Conservation (phyloP, 2,888 invertebrate species). For the Apeira syringaria region DNA sequence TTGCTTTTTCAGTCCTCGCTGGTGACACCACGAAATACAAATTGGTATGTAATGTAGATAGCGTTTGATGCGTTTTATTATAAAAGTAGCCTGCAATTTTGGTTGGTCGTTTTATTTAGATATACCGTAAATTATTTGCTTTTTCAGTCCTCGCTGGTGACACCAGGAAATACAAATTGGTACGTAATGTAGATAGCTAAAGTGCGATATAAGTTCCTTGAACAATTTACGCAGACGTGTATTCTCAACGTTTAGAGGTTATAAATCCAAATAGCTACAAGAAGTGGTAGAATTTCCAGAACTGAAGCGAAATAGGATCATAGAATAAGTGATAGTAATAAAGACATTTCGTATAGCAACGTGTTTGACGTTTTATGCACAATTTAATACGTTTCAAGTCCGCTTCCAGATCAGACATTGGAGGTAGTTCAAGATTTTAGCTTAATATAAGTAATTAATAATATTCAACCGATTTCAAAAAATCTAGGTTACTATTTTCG, state of each 20-base stretch:
- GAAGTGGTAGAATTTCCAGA: constrained; percentile 19
- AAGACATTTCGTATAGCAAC: constrained; percentile 11
- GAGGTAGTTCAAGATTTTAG: no score
- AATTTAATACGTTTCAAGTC: not conserved
- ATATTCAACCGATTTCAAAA: no score
- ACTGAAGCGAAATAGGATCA: constrained; percentile 9
- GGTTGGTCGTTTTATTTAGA: no score
- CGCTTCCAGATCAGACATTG: no score
- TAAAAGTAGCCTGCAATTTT: no score
- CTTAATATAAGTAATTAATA: no score
- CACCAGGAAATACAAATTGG: not conserved
- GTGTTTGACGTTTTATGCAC: constrained; percentile 16
- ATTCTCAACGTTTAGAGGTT: constrained; percentile 28
- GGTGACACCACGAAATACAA: not conserved
- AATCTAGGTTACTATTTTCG: no score
- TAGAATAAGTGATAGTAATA: no score
- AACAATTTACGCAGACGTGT: constrained; percentile 22
- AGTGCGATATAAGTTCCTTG: constrained; percentile 10
- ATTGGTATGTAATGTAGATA: no score
- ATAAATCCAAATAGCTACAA: constrained; percentile 23
- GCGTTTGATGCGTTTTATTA: no score
- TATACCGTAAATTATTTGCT: no score
- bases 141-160: not conserved
- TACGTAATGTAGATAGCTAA: not conserved
- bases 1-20: not conserved